Evolutionary conservation across 1,140 invertebrate genomes (phyloP).

Genomic region (Glomeris maerens): DNA sequence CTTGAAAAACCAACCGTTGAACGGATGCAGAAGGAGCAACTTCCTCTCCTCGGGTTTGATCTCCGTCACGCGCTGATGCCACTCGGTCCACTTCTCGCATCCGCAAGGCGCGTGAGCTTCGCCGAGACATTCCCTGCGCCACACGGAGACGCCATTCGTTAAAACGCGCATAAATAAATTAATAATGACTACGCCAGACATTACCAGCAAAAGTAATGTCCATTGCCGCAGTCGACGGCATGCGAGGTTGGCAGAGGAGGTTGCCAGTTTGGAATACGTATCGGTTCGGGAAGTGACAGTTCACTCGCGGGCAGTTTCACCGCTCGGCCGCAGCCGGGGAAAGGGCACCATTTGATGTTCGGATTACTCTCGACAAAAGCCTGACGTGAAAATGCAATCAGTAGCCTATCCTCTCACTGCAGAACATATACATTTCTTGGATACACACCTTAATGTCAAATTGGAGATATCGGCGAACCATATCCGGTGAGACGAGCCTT

Average conservation of each 20-base stretch:
- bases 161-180: conserved; percentile 4
- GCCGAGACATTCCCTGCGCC: conserved; percentile 40
- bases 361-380: conserved; percentile 60
- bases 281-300: conserved; percentile 18
- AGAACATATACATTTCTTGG: conserved; percentile 5
- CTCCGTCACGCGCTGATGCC: conserved; percentile 47
- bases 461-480: conserved; percentile 49
- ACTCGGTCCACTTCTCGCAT: conserved; percentile 49
- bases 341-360: conserved; percentile 57
- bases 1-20: too few species aligned
- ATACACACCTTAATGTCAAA: conserved; percentile 51
- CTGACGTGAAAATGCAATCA: conserved; percentile 26
- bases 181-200: conserved; percentile 10
- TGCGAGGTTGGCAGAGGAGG: conserved; percentile 38
- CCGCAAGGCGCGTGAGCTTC: conserved; percentile 54
- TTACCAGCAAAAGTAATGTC: conserved; percentile 59
- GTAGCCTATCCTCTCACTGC: background rate
- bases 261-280: conserved; percentile 13
- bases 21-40: conserved; percentile 12
- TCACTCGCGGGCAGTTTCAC: conserved; percentile 48
- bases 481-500: conserved; percentile 46
- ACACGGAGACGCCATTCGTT: background rate
- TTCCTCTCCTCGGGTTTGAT: conserved; percentile 46
- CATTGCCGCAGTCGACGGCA: conserved; percentile 56
- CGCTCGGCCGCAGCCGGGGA: conserved; percentile 49